Evolutionary conservation across 2,113 vertebrate species (phyloP).

Genomic region (Salvelinus namaycush): DNA sequence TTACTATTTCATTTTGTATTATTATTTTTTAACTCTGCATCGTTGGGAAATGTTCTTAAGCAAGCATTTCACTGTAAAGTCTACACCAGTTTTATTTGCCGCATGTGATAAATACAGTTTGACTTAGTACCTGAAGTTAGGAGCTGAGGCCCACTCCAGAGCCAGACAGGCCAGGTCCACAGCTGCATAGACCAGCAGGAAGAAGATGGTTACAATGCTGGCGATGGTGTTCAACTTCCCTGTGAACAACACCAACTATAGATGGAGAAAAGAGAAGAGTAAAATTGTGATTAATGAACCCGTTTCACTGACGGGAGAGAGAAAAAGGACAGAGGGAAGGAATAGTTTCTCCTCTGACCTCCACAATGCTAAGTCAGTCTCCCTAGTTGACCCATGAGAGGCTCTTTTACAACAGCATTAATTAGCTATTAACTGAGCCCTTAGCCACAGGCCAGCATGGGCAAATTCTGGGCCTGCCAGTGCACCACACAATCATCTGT

Average conservation of each 20-base stretch:
- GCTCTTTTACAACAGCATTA: conserved; percentile 52
- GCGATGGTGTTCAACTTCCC: conserved; percentile 86
- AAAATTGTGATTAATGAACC: conserved; percentile 45
- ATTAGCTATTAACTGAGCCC: conserved; percentile 65
- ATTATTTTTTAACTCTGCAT: not conserved
- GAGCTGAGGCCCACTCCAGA: conserved; percentile 90
- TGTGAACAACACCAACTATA: conserved; percentile 64
- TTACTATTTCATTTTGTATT: conserved; percentile 1
- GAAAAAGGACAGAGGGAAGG: not conserved
- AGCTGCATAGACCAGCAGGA: conserved; percentile 87
- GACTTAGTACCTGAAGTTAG: conserved; percentile 77
- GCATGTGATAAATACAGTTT: too few relatives aligned
- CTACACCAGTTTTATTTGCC: too few relatives aligned
- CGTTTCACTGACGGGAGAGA: conserved; percentile 31
- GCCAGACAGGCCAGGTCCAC: conserved; percentile 89
- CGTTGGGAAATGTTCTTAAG: too few relatives aligned
- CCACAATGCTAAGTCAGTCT: conserved; percentile 52
- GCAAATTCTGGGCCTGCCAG: conserved; percentile 21
- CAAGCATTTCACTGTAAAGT: too few relatives aligned
- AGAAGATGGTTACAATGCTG: conserved; percentile 88
- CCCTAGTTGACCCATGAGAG: conserved; percentile 41
- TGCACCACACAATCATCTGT: not conserved
- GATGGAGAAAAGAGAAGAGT: conserved; percentile 1
- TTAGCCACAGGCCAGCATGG: conserved; percentile 40
- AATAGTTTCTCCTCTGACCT: conserved; percentile 49